A percentile compares a stretch with the other conserved stretches of the same genome.
These are phyloP conservation scores for Corticium candelabrum DNA, from an alignment of 37 sponge, comb jelly and placozoan genomes.

Conservation along the genomic window DNA sequence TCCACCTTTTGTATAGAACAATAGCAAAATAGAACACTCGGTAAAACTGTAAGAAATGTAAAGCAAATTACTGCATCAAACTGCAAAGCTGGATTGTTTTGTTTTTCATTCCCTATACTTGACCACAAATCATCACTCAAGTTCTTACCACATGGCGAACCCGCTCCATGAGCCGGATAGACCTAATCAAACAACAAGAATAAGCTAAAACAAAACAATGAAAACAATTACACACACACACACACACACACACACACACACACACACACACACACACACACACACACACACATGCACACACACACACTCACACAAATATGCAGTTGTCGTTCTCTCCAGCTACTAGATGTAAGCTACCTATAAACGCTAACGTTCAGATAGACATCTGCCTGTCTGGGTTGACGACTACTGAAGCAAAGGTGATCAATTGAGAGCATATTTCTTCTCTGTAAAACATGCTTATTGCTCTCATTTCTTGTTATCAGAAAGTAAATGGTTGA, in stretches of 20 bases:
- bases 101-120: slow-evolving; percentile 66
- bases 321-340: no score
- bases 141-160: slow-evolving; percentile 87
- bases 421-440: no score
- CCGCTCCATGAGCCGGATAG: slow-evolving; percentile 85
- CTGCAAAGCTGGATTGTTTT: slow-evolving; percentile 66
- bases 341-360: no score
- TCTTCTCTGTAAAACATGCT: no score
- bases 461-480: no score
- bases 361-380: no score
- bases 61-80: slow-evolving; percentile 26
- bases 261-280: slow-evolving; percentile 5
- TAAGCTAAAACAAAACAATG: neutral
- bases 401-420: no score
- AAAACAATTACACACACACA: neutral
- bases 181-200: slow-evolving; percentile 25
- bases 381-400: no score
- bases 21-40: neutral
- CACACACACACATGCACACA: neutral
- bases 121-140: slow-evolving; percentile 54
- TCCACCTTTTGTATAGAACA: slow-evolving; percentile 32
- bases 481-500: no score
- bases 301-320: neutral
- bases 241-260: slow-evolving; percentile 3
- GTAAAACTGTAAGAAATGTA: neutral